Evolutionary conservation across 2,113 vertebrate genomes (phyloP).

Genomic region (Excalfactoria chinensis): DNA sequence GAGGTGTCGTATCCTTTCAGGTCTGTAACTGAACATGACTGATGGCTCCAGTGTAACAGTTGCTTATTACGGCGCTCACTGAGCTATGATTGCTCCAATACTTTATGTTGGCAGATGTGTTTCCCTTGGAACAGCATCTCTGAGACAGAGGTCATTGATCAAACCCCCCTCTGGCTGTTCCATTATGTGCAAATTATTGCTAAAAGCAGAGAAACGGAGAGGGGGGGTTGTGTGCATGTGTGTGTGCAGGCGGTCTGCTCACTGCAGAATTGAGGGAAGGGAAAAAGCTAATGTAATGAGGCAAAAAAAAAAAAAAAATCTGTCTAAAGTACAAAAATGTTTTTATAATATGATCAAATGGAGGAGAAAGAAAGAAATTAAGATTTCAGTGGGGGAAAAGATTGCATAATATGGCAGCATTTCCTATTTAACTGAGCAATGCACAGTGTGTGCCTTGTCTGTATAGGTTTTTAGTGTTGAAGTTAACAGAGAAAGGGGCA

Average conservation of each 20-base stretch:
- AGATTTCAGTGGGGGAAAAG: background rate
- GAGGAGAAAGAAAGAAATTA: constrained; percentile 35
- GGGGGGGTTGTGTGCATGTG: background rate
- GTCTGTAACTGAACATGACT: constrained; percentile 90
- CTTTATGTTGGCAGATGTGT: constrained; percentile 93
- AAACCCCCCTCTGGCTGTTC: constrained; percentile 88
- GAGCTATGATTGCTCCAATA: constrained; percentile 91
- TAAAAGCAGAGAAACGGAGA: constrained; percentile 82
- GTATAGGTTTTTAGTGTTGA: background rate
- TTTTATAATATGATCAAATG: constrained; percentile 68
- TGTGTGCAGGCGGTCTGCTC: background rate
- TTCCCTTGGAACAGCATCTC: constrained; percentile 89
- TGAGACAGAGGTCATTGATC: constrained; percentile 91
- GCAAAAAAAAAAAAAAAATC: constrained; percentile 44
- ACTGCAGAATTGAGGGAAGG: constrained; percentile 43
- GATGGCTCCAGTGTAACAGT: constrained; percentile 88
- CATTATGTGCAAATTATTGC: constrained; percentile 91
- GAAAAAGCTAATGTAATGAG: constrained; percentile 68
- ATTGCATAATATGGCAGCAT: background rate
- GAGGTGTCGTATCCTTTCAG: constrained; percentile 89
- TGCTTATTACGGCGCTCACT: constrained; percentile 88
- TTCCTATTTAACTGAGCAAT: constrained; percentile 12
- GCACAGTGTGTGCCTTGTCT: background rate
- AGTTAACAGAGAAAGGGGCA: background rate
- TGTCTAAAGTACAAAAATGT: constrained; percentile 51